Evolutionary conservation across 2,888 invertebrate genomes (phyloP), one percentile per base, ranked within the genome.

Genomic region (Aspidapion aeneum): DNA sequence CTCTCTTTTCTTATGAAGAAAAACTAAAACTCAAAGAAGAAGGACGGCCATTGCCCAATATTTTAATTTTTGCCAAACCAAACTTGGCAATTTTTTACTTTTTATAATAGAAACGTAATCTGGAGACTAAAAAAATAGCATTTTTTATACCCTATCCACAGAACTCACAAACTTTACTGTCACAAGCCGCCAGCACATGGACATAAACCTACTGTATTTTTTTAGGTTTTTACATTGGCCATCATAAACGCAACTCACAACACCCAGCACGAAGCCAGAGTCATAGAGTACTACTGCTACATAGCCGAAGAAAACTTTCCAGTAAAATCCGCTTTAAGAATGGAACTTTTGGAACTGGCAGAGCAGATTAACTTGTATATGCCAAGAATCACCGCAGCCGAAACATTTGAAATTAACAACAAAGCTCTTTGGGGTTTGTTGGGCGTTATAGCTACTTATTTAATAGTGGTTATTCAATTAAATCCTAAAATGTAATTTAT

Each of bases 381-480:
- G 16, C 67, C 69, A 16, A 52, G 18, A 50, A 64, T 66, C 58
- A 58, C 55, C 16, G 58, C 64, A 16, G n/a, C 65, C 12, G 67
- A 63, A 18, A 50, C 65, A 1, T 58, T 67, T 12, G 62, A 63
- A 18, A 54, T 67, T 12, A 63, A 63, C 55, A 66, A 61, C 51
- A 63, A 58, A 2, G 58, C 59, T 9, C 54, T 66, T n/a, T 55
- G 67, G 49, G 20, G 57, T 1, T 21, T 67, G 9, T 18, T 69
- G 2, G 61, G 63, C 18, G 58, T 54, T 18, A 18, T 61, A 17
- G 62, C 65, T 1, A 66, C 67, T 1, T 69, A 69, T 52, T 51
- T 69, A 22, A 63, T 69, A 1, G 61, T 69, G 18, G 58, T 67
- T 35, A 65, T 67, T 56, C 70, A 68, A 35, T 65, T 66, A 51